These are phyloP conservation scores for Timandra comae DNA, from an alignment of 2,888 invertebrate genomes.

Conservation along the genomic window DNA sequence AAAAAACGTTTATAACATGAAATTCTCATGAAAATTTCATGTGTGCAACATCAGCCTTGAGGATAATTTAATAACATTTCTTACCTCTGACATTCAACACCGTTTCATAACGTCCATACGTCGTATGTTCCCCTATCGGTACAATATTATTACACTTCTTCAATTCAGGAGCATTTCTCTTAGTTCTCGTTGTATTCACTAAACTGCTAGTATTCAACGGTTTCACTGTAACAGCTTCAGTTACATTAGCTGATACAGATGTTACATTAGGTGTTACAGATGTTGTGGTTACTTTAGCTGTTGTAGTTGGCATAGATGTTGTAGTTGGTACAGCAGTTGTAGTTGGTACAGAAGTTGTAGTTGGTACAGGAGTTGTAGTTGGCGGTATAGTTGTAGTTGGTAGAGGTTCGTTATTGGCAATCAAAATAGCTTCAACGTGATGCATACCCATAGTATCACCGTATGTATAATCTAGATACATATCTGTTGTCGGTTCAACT, in stretches of 20 bases:
- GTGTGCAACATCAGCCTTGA: too few species aligned
- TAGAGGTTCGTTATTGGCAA: conserved; percentile 81
- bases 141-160: conserved; percentile 70
- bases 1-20: too few species aligned
- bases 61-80: too few species aligned
- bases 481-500: conserved; percentile 79
- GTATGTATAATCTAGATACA: conserved; percentile 80
- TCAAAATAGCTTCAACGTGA: conserved; percentile 81
- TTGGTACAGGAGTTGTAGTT: conserved; percentile 59
- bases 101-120: conserved; percentile 84
- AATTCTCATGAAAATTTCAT: too few species aligned
- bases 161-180: conserved; percentile 33
- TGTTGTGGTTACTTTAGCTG: conserved; percentile 25
- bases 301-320: conserved; percentile 26
- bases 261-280: background rate
- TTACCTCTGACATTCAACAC: conserved; percentile 82
- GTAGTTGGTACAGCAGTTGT: conserved; percentile 9
- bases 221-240: conserved; percentile 16
- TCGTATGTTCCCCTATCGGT: conserved; percentile 79
- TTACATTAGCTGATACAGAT: background rate
- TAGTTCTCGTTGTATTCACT: conserved; percentile 31
- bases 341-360: conserved; percentile 36
- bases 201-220: conserved; percentile 28
- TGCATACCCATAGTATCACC: conserved; percentile 76
- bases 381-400: conserved; percentile 68